These are phyloP conservation scores for Salmo trutta DNA, from an alignment of 2,797 vertebrate species.

Conservation along the genomic window DNA sequence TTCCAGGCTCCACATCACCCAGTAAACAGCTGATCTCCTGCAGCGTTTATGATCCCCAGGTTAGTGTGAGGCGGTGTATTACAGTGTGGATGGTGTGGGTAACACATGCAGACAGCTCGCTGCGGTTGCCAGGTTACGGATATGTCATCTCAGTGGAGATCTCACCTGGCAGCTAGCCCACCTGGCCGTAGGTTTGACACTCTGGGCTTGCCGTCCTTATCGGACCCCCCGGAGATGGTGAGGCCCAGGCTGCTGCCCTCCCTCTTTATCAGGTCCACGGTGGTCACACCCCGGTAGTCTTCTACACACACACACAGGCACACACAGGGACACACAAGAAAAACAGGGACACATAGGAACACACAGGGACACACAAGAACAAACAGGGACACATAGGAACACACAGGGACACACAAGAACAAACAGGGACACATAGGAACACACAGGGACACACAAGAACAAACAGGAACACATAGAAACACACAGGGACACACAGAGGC, in stretches of 20 bases:
- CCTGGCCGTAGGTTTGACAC: constrained; percentile 95
- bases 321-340: constrained; percentile 50
- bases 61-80: constrained; percentile 23
- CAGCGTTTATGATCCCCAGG: constrained; percentile 37
- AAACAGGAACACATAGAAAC: constrained; percentile 28
- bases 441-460: constrained; percentile 46
- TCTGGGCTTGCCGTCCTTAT: constrained; percentile 95
- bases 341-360: constrained; percentile 30
- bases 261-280: constrained; percentile 95
- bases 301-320: constrained; percentile 74
- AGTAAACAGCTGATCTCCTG: constrained; percentile 48
- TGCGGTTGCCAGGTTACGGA: constrained; percentile 49
- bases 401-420: constrained; percentile 47
- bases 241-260: constrained; percentile 95
- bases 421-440: constrained; percentile 31
- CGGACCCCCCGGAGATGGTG: constrained; percentile 96
- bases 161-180: constrained; percentile 96
- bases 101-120: constrained; percentile 41
- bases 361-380: constrained; percentile 47
- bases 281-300: constrained; percentile 91
- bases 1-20: constrained; percentile 14
- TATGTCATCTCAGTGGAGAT: constrained; percentile 49
- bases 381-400: constrained; percentile 30
- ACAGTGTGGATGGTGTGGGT: constrained; percentile 35
- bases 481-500: constrained; percentile 45